Evolutionary conservation across 2,888 invertebrate species (phyloP), one percentile per base, ranked within the genome.

Genomic region (Leptopterna dolabrata): DNA sequence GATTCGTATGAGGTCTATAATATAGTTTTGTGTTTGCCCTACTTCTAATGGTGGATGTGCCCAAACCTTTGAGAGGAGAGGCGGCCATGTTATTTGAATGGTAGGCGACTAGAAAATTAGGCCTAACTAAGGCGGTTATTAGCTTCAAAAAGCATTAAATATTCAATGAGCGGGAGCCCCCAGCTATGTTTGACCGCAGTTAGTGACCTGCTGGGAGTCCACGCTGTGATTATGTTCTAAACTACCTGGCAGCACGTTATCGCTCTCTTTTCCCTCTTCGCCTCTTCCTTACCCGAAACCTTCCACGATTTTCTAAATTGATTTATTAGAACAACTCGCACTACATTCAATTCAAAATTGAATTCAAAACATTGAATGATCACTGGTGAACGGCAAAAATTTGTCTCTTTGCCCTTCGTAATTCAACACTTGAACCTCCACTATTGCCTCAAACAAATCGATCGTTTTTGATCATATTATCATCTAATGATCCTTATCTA

Each of bases 111-210:
- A 55, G 81, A 81, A 81, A 78, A 81, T 81, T 81, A 81, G 81
- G 81, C 45, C 81, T 81, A 81, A 81, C 81, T 51, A 30, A 45
- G 51, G 51, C 55, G 24, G 51, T 81, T 81, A 81, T 81, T 81
- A 81, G 81, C 47, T 51, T 81, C 81, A 47, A 55, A 81, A 81
- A 51, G 81, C 81, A 81, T 81, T 81, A 81, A 81, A 81, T 81
- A 81, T 81, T 81, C 81, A 81, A 81, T 81, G 81, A 81, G 55
- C 81, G 78, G 24, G 63, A 63, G 63, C 24, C 63, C 63, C 63
- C 11, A 27, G 51, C 73, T 36, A 36, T 73, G 73, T 73, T 73
- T 73, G 73, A 73, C 73, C 36, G 73, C 73, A 73, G 73, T 73
- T 73, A 73, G 73, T 73, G 73, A 73, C 73, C 73, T 73, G 73